Percentiles rank a stretch among this genome's conserved stretches.
Conservation (phyloP, 2,888 invertebrate genomes). For the Nemotelus nigrinus region DNA sequence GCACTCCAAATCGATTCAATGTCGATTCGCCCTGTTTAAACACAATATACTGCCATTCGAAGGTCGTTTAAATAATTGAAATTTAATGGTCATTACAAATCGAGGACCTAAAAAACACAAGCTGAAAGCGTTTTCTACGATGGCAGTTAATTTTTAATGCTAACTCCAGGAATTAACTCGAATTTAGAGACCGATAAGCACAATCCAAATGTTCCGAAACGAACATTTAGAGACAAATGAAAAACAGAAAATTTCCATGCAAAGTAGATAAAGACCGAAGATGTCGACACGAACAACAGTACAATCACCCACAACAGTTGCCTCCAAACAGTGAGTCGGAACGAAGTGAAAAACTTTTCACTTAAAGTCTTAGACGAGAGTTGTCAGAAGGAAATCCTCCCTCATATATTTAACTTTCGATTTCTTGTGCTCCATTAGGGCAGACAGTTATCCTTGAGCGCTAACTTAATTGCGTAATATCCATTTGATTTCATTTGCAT, state of each 20-base stretch:
- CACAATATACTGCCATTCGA: neutral
- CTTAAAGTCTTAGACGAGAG: constrained; percentile 49
- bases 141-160: constrained; percentile 40
- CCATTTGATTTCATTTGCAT: constrained; percentile 56
- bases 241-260: constrained; percentile 32
- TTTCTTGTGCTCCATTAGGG: constrained; percentile 51
- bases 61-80: constrained; percentile 41
- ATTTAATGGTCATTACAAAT: constrained; percentile 43
- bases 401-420: constrained; percentile 51
- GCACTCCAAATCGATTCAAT: neutral
- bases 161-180: constrained; percentile 37
- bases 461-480: constrained; percentile 52
- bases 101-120: neutral
- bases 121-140: neutral
- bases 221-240: constrained; percentile 25
- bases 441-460: constrained; percentile 51
- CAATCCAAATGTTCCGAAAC: constrained; percentile 43
- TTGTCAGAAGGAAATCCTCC: constrained; percentile 41
- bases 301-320: neutral
- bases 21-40: neutral
- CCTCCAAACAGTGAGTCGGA: constrained; percentile 3
- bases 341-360: constrained; percentile 46
- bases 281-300: neutral
- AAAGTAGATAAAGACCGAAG: constrained; percentile 6
- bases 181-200: constrained; percentile 44